Base-by-base conservation (phyloP, 2,113 vertebrate genomes). In the Pogonocichla stellata region DNA sequence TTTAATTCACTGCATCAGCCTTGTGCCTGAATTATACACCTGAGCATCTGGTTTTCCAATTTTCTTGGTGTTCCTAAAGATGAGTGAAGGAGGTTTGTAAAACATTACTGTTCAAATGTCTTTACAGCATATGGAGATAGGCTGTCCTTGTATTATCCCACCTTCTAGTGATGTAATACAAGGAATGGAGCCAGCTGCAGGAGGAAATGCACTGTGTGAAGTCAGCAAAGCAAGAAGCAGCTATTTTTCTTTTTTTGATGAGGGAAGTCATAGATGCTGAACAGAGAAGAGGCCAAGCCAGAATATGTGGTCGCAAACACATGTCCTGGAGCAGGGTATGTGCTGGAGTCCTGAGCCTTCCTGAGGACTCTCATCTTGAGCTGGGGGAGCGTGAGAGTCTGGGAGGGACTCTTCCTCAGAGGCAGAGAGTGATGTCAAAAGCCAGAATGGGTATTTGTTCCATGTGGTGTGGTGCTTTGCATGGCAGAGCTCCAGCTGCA, bases 381-480 rank as follows among this genome's bases (percentile, higher is more conserved):
- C 17, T 82, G 5, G 3, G 9, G 19, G 22, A 85, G 18, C 3
- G 4, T n/a, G 43, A 22, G 11, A 31, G 20, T 53, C 38, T 75
- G 25, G 14, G n/a, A 72, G 17, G 0, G 8, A 36, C 14, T 47
- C 4, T n/a, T 71, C 48, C 38, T 62, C 8, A 5, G 19, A 18
- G 14, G 24, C 10, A 31, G 79, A 65, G n/a, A 57, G 24, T 0
- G 1, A 40, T 66, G 22, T 33, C 4, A 9, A 62, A 72, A 77
- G 58, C 36, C 40, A 23, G 54, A 54, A 60, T 65, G 10, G 7
- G 3, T n/a, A 13, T 79, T 92, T 82, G 26, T 50, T 85, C 34
- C 24, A 18, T 0, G 0, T 40, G 31, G 14, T 0, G 0, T 25
- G 61, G 69, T 60, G 45, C 36, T 48, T 82, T 88, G 17, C n/a